phyloP scores from a whole-genome alignment of 2,113 vertebrate genomes.

The Noturus placidus region DNA sequence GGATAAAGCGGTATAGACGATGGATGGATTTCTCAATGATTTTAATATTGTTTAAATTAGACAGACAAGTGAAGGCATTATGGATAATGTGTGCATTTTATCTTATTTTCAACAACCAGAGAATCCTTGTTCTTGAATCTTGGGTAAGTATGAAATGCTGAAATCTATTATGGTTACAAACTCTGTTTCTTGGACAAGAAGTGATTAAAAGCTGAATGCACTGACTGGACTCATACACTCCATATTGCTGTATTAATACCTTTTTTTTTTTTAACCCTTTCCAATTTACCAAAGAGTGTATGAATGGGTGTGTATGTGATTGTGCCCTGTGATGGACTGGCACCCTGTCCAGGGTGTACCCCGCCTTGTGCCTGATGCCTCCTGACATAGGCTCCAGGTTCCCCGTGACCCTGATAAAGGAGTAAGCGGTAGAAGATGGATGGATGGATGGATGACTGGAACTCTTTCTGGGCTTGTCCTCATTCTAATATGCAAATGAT shows the following conservation, averaged over 20 bases:
- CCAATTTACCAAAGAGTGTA: no score
- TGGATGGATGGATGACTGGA: no score
- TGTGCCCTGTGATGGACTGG: no score
- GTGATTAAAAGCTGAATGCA: background rate
- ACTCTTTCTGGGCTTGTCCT: no score
- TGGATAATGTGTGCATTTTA: background rate
- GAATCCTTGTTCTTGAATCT: background rate
- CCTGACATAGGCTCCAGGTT: no score
- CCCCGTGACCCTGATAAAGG: no score
- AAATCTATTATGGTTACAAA: background rate
- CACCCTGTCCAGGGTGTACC: no score
- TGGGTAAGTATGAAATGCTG: background rate
- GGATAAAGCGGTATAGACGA: no score
- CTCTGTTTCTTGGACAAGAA: background rate
- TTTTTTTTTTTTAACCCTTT: no score
- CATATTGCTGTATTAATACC: background rate
- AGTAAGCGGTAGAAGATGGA: no score
- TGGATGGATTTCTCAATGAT: background rate
- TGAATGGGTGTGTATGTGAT: no score
- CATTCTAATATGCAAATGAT: background rate
- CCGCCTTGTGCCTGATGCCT: no score
- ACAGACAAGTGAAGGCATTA: background rate
- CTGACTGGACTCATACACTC: background rate
- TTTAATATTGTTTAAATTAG: background rate
- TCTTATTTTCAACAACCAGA: background rate